Evolutionary conservation across 2,113 vertebrate species (phyloP), one percentile per base, ranked within the genome.

Genomic region (Myiozetetes cayanensis): DNA sequence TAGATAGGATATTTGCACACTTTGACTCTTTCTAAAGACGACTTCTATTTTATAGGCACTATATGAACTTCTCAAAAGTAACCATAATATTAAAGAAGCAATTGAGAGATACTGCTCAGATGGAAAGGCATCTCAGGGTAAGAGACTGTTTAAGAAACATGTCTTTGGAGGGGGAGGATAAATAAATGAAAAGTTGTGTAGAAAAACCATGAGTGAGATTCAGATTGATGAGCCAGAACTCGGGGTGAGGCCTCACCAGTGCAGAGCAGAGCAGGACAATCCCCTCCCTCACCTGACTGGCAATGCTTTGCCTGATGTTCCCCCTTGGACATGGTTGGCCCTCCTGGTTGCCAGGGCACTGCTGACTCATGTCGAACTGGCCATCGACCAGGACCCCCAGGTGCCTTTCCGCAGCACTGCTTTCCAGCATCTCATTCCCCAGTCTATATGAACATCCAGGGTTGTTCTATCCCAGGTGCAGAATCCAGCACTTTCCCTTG

Each of bases 61-160:
- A 17, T 87, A 87, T 61, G 84, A 87, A 77, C 84, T 87, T 70
- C 84, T 87, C 33, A 87, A 87, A 77, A 77, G 73, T 87, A 87
- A 73, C 63, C 73, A 87, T 77, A 77, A 87, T 61, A 39, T 87
- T 77, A 87, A 87, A 68, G 84, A 87, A 77, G 84, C 84, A 77
- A 87, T 77, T 70, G 84, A 87, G 84, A 87, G 84, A 70, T 87
- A 87, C 73, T 87, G 63, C 84, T 77, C 53, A 61, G 77, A 77
- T 68, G 73, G 73, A 77, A 87, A 87, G 63, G 63, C 73, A 61
- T 87, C 84, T 87, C 63, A 70, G 73, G 84, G 84, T 86, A 85
- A 85, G 83, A 67, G 62, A 86, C 70, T 46, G 74, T 85, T 74
- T 74, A 74, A 65, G 70, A 74, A 85, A 74, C 15, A 18, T 74